Percentiles rank a stretch among this genome's conserved stretches.
Conservation (phyloP, 2,888 invertebrate species). For the Xiphydria camelus region DNA sequence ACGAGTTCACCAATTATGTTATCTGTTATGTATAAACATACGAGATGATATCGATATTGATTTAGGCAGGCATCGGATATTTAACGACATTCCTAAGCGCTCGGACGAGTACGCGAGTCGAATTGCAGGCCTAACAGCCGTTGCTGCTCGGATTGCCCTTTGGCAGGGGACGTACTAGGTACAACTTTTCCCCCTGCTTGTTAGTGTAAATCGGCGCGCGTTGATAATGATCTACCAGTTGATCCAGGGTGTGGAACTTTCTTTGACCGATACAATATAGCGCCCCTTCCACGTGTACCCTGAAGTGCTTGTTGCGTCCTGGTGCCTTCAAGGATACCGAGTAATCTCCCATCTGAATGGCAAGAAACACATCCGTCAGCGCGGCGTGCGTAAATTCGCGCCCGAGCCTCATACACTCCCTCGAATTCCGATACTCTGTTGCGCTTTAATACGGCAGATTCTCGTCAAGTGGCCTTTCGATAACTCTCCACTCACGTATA, state of each 20-base stretch:
- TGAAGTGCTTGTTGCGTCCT: conserved; percentile 98
- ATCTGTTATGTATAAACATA: conserved; percentile 52
- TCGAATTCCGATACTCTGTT: too few relatives aligned
- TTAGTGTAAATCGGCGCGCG: conserved; percentile 98
- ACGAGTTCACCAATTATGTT: conserved; percentile 50
- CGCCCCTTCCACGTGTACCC: conserved; percentile 92
- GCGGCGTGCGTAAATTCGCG: too few relatives aligned
- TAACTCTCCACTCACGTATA: too few relatives aligned
- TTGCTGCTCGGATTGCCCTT: conserved; percentile 60
- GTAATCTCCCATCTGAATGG: conserved; percentile 90
- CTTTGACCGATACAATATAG: conserved; percentile 98
- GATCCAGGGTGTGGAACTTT: conserved; percentile 93
- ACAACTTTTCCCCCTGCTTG: conserved; percentile 96
- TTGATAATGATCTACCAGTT: conserved; percentile 97
- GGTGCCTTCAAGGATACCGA: conserved; percentile 98
- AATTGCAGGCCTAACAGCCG: conserved; percentile 49
- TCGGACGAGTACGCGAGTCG: conserved; percentile 11
- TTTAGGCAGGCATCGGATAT: conserved; percentile 44
- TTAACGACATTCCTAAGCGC: conserved; percentile 27
- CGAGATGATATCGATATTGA: conserved; percentile 42
- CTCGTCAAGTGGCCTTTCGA: too few relatives aligned
- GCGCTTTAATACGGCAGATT: too few relatives aligned
- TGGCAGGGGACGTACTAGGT: conserved; percentile 91
- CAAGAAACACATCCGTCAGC: too few relatives aligned
- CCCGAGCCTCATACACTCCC: too few relatives aligned